Conservation (phyloP, 2,113 vertebrate genomes). For the Silurus meridionalis region DNA sequence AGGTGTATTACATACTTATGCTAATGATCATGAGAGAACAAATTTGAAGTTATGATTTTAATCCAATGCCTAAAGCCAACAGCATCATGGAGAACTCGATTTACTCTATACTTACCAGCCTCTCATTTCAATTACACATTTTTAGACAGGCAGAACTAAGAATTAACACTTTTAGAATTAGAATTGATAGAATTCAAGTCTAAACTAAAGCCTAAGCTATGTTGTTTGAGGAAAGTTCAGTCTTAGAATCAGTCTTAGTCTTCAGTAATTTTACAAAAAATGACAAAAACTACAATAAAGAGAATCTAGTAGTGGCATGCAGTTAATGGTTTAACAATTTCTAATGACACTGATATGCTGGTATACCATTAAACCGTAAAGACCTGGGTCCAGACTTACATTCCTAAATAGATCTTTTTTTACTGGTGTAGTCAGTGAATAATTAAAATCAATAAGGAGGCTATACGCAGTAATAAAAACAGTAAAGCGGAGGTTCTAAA, state of each 20-base stretch:
- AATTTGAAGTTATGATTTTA: neutral
- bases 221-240: neutral
- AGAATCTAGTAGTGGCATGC: neutral
- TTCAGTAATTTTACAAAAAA: neutral
- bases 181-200: no score
- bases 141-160: neutral
- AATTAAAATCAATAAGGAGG: neutral
- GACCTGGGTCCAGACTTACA: neutral
- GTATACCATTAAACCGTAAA: neutral
- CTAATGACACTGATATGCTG: neutral
- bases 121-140: neutral
- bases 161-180: neutral
- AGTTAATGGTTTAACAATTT: neutral
- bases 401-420: neutral
- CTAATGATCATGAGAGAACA: neutral
- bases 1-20: neutral
- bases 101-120: neutral
- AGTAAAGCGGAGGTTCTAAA: neutral
- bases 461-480: neutral
- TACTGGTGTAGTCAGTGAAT: neutral
- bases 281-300: neutral
- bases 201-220: neutral
- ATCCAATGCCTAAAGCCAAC: neutral
- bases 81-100: neutral
- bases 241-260: neutral